Conservation (phyloP, 2,113 vertebrate genomes). For the Axis porcinus region DNA sequence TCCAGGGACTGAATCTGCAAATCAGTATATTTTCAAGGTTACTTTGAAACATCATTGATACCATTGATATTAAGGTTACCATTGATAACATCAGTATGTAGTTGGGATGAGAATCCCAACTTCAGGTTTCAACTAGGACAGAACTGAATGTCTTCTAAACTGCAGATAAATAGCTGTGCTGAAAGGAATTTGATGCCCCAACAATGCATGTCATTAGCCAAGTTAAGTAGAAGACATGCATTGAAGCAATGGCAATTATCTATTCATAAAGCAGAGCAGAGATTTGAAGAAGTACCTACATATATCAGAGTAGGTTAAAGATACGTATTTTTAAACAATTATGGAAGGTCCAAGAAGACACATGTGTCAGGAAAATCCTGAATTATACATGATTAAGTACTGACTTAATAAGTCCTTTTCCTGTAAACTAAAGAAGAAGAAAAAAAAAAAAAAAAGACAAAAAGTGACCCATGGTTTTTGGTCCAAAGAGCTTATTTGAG, state of each 20-base stretch:
- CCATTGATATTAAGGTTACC: neutral
- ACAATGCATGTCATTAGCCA: neutral
- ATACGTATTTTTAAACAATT: conserved; percentile 23
- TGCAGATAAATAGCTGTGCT: neutral
- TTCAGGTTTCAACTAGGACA: neutral
- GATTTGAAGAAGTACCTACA: neutral
- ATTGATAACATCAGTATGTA: neutral
- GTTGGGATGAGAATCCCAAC: neutral
- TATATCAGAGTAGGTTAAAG: neutral
- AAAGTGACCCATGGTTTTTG: neutral
- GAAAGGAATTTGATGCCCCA: neutral
- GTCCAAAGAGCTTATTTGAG: neutral
- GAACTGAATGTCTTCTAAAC: conserved; percentile 16
- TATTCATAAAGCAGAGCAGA: neutral
- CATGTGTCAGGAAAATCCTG: neutral
- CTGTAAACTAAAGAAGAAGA: neutral
- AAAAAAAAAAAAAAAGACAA: neutral
- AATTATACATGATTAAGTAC: neutral
- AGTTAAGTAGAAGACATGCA: neutral
- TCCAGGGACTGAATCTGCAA: neutral
- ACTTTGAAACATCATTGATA: no score
- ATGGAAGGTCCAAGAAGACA: neutral
- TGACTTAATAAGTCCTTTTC: neutral
- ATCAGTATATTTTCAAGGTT: neutral
- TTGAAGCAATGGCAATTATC: neutral